Evolutionary conservation across 1,140 invertebrate species (phyloP).

Genomic region (Conopomorpha cramerella): DNA sequence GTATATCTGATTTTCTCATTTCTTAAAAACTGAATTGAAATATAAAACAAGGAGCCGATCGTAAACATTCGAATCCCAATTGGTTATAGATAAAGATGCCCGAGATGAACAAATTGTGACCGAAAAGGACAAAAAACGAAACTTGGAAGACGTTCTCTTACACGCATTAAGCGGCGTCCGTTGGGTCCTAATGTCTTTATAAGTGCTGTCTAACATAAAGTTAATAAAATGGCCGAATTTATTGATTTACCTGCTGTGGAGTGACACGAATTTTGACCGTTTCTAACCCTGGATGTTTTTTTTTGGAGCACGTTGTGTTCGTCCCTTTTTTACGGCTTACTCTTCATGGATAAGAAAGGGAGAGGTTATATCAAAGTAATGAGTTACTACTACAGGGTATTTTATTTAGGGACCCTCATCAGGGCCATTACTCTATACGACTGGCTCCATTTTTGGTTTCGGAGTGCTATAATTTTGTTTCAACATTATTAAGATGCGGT

Average conservation of each 20-base stretch:
- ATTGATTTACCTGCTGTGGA: conserved; percentile 51
- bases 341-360: conserved; percentile 12
- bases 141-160: conserved; percentile 2
- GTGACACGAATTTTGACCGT: conserved; percentile 30
- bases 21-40: no score
- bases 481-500: no score
- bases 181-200: conserved; percentile 56
- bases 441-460: no score
- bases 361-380: conserved; percentile 17
- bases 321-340: conserved; percentile 13
- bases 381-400: conserved; percentile 37
- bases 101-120: background rate
- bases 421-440: no score
- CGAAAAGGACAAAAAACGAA: background rate
- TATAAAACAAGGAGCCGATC: no score
- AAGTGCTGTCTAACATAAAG: conserved; percentile 48
- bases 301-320: conserved; percentile 47
- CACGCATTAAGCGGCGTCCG: conserved; percentile 21
- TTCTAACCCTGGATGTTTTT: conserved; percentile 46
- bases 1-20: no score
- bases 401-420: conserved; percentile 51
- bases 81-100: background rate
- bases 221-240: conserved; percentile 54
- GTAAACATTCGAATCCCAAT: no score
- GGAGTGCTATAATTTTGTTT: no score